Base-by-base conservation (phyloP, 2,113 vertebrate genomes). In the Ia io region DNA sequence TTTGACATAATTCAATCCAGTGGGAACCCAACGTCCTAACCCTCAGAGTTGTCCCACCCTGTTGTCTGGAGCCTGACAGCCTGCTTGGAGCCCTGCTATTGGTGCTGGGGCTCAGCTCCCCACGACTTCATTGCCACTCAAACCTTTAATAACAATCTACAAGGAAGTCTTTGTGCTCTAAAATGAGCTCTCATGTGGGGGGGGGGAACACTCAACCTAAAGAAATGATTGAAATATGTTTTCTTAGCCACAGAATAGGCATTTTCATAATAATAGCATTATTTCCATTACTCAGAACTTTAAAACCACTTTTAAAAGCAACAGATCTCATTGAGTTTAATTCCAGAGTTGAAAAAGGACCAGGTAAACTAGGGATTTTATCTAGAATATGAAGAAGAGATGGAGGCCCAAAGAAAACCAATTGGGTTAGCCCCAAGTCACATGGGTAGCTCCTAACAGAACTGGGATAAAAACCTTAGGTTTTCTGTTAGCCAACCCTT, bases 1-100 rank as follows among this genome's bases (percentile, higher is more conserved):
- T 88, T 93, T 63, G 56, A 79, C 90, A 71, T 63, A 77, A 92
- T 90, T 92, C 73, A 73, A 23, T 84, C 47, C 84, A 88, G 13
- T 1, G 47, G 40, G 92, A 89, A 49, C 80, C 63, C 0, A 0
- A 9, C 0, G 0, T 1, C 0, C 37, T 74, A 82, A 89, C 30
- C 40, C 69, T 78, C 6, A 5, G 67, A 59, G 61, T 18, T 14
- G 37, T 49, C 35, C 40, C 44, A 53, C n/a, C 49, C 7, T 32
- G 10, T 1, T 5, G 13, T 25, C 44, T 49, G 86, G 61, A 44
- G 63, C 20, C 59, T 5, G 61, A 35, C 70, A 74, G 84, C 37
- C 47, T 13, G 12, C 35, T 10, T 1, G 14, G 30, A 40, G 2
- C 20, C 53, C 23, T 0, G 63, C n/a, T 25, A 1, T n/a, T 16